Conservation (phyloP, 2,113 vertebrate species). For the Hassar affinis region DNA sequence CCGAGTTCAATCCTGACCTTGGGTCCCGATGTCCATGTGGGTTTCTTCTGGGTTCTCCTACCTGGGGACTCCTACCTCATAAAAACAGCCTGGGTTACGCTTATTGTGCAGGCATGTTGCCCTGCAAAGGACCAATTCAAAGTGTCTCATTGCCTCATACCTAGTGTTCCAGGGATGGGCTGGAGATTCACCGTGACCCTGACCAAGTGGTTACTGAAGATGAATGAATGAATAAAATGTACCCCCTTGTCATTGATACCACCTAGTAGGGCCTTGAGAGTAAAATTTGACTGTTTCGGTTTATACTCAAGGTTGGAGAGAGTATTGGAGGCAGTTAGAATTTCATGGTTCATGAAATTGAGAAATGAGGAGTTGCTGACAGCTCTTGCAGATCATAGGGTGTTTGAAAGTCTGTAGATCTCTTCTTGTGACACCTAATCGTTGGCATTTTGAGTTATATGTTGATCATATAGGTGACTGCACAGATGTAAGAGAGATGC, state of each 20-base stretch:
- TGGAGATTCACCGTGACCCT: background rate
- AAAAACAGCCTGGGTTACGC: background rate
- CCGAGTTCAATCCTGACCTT: background rate
- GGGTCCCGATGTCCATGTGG: background rate
- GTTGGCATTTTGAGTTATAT: background rate
- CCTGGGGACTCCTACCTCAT: background rate
- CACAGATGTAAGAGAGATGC: background rate
- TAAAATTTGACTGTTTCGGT: background rate
- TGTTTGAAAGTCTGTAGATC: background rate
- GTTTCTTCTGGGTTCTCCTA: too few relatives aligned
- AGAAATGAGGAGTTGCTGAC: slow-evolving; percentile 8
- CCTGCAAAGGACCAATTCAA: background rate
- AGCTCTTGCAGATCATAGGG: background rate
- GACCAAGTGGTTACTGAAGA: background rate
- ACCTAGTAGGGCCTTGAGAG: background rate
- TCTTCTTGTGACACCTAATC: background rate
- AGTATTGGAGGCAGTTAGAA: background rate
- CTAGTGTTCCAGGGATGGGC: background rate
- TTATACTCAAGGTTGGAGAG: background rate
- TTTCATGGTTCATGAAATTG: slow-evolving; percentile 3
- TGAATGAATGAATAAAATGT: background rate
- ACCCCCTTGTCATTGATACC: background rate
- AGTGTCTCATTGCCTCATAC: background rate
- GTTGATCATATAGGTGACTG: background rate
- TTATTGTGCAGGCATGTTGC: background rate